Evolutionary conservation across 64 coral and sea anemone genomes (phyloP).

Genomic region (Exaiptasia diaphana): DNA sequence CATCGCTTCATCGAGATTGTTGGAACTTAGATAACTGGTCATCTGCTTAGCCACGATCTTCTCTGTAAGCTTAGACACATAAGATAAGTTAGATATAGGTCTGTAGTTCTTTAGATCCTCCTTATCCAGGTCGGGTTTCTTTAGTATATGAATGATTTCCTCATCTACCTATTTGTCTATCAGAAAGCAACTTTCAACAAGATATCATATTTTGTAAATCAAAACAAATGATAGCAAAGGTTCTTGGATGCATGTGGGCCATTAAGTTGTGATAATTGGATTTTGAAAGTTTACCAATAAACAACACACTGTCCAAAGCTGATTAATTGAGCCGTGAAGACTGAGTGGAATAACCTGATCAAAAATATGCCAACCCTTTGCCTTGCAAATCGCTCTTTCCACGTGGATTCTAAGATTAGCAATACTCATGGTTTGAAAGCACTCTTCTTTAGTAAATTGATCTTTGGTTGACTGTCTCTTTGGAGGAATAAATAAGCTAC

Average conservation of each 20-base stretch:
- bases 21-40: not conserved
- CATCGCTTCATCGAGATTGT: conserved; percentile 13
- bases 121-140: not conserved
- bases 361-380: conserved; percentile 50
- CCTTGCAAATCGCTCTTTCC: conserved; percentile 16
- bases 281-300: conserved; percentile 48
- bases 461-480: conserved; percentile 30
- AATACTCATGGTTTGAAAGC: conserved; percentile 63
- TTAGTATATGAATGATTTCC: not conserved
- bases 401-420: conserved; percentile 47
- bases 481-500: conserved; percentile 16
- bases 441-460: conserved; percentile 53
- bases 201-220: too few relatives aligned
- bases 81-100: not conserved
- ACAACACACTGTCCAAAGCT: conserved; percentile 27
- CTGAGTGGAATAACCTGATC: conserved; percentile 31
- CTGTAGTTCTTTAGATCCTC: conserved; percentile 3
- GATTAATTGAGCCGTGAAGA: conserved; percentile 44
- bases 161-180: too few relatives aligned
- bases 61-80: not conserved
- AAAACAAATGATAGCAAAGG: too few relatives aligned
- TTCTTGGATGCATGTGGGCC: too few relatives aligned
- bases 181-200: too few relatives aligned
- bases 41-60: not conserved
- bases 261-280: not conserved